Percentiles rank a stretch among this genome's conserved stretches.
phyloP scores from a whole-genome alignment of 2,113 vertebrate species.

The Scomber japonicus region DNA sequence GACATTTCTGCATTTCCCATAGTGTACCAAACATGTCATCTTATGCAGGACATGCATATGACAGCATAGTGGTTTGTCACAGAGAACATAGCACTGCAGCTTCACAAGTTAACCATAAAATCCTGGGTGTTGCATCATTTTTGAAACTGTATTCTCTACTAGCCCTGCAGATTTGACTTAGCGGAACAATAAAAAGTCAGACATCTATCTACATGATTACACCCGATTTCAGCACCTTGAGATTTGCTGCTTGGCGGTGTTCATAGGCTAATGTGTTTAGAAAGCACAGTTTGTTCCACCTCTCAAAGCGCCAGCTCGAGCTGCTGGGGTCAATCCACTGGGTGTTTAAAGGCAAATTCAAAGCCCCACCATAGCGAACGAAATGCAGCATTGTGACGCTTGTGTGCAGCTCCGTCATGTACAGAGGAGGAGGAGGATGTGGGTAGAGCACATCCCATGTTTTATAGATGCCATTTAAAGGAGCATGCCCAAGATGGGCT shows the following conservation, averaged over 20 bases:
- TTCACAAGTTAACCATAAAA: constrained; percentile 52
- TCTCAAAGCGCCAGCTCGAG: constrained; percentile 58
- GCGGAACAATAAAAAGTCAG: constrained; percentile 68
- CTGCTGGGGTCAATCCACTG: constrained; percentile 65
- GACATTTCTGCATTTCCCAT: constrained; percentile 21
- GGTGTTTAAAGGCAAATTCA: constrained; percentile 66
- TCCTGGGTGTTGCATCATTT: constrained; percentile 60
- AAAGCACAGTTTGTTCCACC: constrained; percentile 75
- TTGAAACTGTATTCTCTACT: constrained; percentile 46
- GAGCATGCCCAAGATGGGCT: constrained; percentile 77
- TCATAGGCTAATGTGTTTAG: constrained; percentile 71
- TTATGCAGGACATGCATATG: constrained; percentile 27
- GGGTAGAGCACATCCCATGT: constrained; percentile 66
- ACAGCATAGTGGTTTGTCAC: constrained; percentile 38
- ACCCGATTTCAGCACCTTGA: constrained; percentile 63
- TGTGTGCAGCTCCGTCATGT: constrained; percentile 60
- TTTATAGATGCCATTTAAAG: constrained; percentile 86
- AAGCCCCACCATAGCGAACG: constrained; percentile 52
- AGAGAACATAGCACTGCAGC: constrained; percentile 46
- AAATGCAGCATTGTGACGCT: constrained; percentile 64
- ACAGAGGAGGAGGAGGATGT: constrained; percentile 41
- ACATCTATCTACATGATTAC: constrained; percentile 72
- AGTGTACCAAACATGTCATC: background rate
- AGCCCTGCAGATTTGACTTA: constrained; percentile 64
- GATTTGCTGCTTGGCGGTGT: constrained; percentile 56